Percentiles rank a stretch among this genome's conserved stretches.
phyloP scores from a whole-genome alignment of 2,888 invertebrate species.

The Scaptomyza tumidula region DNA sequence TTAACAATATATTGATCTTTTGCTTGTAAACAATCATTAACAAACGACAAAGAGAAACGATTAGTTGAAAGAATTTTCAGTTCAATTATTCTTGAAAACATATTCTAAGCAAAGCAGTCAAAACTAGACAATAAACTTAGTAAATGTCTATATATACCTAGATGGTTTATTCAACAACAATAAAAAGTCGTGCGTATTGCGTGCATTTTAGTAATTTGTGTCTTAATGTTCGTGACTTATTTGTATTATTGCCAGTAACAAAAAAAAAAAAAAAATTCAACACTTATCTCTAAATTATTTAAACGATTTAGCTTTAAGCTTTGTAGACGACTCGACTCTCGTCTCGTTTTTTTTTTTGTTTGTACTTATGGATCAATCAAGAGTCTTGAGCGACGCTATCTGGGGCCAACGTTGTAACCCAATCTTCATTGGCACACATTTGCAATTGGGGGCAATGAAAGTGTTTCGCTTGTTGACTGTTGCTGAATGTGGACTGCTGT shows the following conservation, averaged over 20 bases:
- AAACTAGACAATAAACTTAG: neutral
- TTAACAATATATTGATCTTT: neutral
- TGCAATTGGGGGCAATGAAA: constrained; percentile 46
- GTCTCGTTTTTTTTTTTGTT: constrained; percentile 20
- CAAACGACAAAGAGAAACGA: neutral
- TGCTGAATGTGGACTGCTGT: neutral
- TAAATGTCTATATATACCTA: neutral
- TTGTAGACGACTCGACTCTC: neutral
- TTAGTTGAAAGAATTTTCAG: neutral
- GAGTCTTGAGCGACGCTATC: constrained; percentile 21
- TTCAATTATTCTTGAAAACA: neutral
- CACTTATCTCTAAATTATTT: constrained; percentile 8
- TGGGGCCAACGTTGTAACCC: constrained; percentile 21
- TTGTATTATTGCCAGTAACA: neutral
- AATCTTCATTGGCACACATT: constrained; percentile 45
- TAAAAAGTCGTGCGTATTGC: constrained; percentile 2
- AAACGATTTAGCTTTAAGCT: neutral
- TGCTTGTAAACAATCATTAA: neutral
- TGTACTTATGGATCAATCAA: constrained; percentile 39
- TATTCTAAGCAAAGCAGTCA: no score
- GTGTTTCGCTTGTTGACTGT: constrained; percentile 49
- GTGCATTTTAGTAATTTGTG: constrained; percentile 4
- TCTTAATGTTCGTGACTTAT: constrained; percentile 8
- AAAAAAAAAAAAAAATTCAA: neutral
- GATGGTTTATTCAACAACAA: neutral